phyloP scores from a whole-genome alignment of 2,113 vertebrate species.

The Ailurus styani region DNA sequence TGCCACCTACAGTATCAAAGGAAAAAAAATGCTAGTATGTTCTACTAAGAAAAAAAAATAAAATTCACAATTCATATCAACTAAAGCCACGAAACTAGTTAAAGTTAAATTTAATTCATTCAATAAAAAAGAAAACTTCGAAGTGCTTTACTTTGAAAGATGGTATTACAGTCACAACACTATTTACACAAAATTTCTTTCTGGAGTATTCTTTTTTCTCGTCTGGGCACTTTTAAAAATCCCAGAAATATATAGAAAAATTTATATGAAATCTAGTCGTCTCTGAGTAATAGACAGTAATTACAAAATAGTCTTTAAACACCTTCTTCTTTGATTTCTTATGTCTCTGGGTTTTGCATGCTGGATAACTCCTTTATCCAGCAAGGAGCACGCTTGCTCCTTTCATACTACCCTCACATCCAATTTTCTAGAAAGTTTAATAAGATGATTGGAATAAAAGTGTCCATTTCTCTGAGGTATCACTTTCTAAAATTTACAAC shows the following conservation, averaged over 20 bases:
- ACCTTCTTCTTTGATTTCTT: background rate
- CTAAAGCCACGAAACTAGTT: background rate
- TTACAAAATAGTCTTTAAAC: slow-evolving; percentile 27
- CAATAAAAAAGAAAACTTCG: background rate
- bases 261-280: background rate
- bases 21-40: background rate
- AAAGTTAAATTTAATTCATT: slow-evolving; percentile 26
- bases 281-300: background rate
- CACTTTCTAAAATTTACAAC: background rate
- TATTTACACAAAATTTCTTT: slow-evolving; percentile 42
- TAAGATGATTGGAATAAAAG: background rate
- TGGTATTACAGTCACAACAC: background rate
- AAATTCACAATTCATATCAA: slow-evolving; percentile 8
- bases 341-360: background rate
- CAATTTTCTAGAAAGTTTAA: background rate
- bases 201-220: background rate
- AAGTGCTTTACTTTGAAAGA: slow-evolving; percentile 21
- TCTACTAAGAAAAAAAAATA: slow-evolving; percentile 32
- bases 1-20: background rate
- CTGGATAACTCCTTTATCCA: no score
- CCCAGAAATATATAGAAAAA: background rate
- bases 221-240: background rate
- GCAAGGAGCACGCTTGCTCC: no score
- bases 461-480: background rate
- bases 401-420: background rate